Percentiles rank a stretch among this genome's conserved stretches.
phyloP scores from a whole-genome alignment of 2,888 invertebrate genomes.

The Esperia sulphurella region DNA sequence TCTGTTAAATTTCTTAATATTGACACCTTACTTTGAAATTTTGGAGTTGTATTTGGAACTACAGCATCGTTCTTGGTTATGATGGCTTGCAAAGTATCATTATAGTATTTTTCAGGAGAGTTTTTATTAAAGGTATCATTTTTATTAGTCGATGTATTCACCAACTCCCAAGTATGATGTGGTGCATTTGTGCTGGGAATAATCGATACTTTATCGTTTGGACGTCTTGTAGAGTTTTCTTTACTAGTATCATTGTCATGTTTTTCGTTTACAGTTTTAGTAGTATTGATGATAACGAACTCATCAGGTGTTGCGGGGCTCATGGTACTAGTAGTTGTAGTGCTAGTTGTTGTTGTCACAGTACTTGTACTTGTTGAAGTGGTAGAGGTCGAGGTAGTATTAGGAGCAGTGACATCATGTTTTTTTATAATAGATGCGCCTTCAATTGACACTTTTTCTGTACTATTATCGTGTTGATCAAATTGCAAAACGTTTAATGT shows the following conservation, averaged over 20 bases:
- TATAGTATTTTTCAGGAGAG: conserved; percentile 78
- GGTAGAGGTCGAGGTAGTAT: conserved; percentile 18
- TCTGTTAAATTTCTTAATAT: conserved; percentile 81
- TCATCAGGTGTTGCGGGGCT: conserved; percentile 15
- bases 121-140: conserved; percentile 56
- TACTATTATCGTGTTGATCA: conserved; percentile 52
- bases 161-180: conserved; percentile 78
- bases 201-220: conserved; percentile 69
- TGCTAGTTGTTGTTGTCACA: conserved; percentile 10
- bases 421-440: conserved; percentile 71
- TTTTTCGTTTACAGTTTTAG: conserved; percentile 15
- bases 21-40: conserved; percentile 62
- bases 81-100: conserved; percentile 82
- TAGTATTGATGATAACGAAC: conserved; percentile 21
- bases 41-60: conserved; percentile 65
- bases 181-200: conserved; percentile 63
- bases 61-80: conserved; percentile 78
- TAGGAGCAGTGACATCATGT: conserved; percentile 31
- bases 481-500: conserved; percentile 59
- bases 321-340: conserved; percentile 15
- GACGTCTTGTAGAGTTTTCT: conserved; percentile 60
- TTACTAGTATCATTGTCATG: conserved; percentile 28
- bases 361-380: conserved; percentile 18
- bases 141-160: conserved; percentile 72
- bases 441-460: conserved; percentile 61